These are phyloP conservation scores for Cordilura impudica DNA, from an alignment of 2,888 invertebrate genomes.

Conservation along the genomic window DNA sequence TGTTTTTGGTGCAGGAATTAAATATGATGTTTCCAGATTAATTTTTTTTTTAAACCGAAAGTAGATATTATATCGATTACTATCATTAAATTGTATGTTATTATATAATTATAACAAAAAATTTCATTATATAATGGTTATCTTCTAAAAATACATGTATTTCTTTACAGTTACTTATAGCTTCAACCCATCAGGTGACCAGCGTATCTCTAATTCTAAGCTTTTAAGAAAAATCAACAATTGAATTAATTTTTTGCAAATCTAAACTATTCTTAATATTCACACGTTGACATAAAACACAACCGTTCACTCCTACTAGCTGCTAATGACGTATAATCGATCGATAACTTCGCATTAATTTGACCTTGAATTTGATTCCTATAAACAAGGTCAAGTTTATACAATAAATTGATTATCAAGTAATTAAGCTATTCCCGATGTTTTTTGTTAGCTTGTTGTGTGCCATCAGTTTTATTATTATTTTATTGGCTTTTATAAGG, in stretches of 20 bases:
- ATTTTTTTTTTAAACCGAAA: background rate
- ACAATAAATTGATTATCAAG: background rate
- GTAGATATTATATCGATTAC: background rate
- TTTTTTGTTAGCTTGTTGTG: slow-evolving; percentile 31
- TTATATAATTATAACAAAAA: slow-evolving; percentile 8
- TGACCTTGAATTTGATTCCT: slow-evolving; percentile 31
- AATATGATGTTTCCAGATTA: too few relatives aligned
- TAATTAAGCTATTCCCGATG: slow-evolving; percentile 28
- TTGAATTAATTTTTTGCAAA: background rate
- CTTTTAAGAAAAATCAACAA: background rate
- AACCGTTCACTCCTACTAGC: background rate
- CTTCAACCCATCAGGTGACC: slow-evolving; percentile 48
- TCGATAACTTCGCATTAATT: slow-evolving; percentile 15
- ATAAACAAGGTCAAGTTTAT: background rate
- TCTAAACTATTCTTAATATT: slow-evolving; percentile 1
- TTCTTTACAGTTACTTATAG: slow-evolving; percentile 37
- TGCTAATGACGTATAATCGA: background rate
- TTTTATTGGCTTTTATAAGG: slow-evolving; percentile 46
- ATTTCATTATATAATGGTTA: background rate
- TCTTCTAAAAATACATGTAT: background rate
- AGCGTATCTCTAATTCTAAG: slow-evolving; percentile 36
- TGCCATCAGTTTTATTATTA: slow-evolving; percentile 42
- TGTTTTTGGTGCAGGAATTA: background rate
- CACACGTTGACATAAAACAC: background rate
- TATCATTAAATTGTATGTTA: background rate